Conservation (phyloP, 2,888 invertebrate species). For the Cyaniris semiargus region DNA sequence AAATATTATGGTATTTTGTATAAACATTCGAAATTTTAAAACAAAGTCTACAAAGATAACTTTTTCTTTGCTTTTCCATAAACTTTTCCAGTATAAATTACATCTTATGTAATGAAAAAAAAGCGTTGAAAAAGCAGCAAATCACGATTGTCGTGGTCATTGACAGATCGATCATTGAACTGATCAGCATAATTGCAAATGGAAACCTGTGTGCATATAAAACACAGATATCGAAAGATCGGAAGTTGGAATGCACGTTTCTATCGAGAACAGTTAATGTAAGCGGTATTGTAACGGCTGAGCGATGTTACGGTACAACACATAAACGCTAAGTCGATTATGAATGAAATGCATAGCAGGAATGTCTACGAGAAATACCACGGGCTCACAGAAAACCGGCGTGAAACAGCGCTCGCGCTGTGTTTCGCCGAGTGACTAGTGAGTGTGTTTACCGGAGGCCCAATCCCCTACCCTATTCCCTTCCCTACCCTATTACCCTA, state of each 20-base stretch:
- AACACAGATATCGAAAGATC: conserved; percentile 18
- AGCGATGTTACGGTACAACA: conserved; percentile 22
- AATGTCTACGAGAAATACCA: too few species aligned
- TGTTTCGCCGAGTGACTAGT: too few species aligned
- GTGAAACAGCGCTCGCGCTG: too few species aligned
- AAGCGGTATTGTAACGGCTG: conserved; percentile 23
- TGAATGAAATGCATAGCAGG: conserved; percentile 6
- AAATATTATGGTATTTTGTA: too few species aligned
- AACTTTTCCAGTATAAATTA: not conserved
- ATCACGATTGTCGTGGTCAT: not conserved
- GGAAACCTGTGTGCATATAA: conserved; percentile 14
- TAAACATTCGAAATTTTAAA: too few species aligned
- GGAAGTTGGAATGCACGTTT: conserved; percentile 32
- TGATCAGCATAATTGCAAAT: not conserved
- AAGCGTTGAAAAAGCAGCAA: too few species aligned
- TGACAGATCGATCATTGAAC: not conserved
- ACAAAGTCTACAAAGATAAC: not conserved
- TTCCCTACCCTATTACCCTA: too few species aligned
- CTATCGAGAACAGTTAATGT: conserved; percentile 14
- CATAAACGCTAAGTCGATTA: conserved; percentile 19
- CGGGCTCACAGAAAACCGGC: too few species aligned
- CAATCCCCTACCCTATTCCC: too few species aligned
- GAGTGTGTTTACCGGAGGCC: too few species aligned
- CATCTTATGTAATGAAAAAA: not conserved
- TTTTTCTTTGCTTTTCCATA: not conserved